These are phyloP conservation scores for Planococcus citri DNA, from an alignment of 1,140 invertebrate species.

Conservation along the genomic window DNA sequence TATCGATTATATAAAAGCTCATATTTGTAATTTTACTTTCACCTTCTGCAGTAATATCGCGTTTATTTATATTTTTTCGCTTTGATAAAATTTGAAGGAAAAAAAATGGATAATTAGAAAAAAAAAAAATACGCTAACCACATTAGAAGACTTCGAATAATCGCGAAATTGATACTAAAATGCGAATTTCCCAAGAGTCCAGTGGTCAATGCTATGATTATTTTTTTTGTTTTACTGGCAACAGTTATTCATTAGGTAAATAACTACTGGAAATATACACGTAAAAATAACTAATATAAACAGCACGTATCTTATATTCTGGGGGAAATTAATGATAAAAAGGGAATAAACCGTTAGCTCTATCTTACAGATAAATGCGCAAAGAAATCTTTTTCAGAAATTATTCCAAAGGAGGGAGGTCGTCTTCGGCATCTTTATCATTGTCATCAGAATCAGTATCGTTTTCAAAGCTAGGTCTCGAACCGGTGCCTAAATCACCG, in stretches of 20 bases:
- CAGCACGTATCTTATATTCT: background rate
- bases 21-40: background rate
- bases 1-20: background rate
- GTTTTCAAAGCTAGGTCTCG: background rate
- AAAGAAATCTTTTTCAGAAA: background rate
- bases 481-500: slow-evolving; percentile 1
- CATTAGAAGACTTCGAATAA: background rate
- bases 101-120: no score
- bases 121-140: background rate
- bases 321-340: slow-evolving; percentile 5
- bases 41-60: no score
- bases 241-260: background rate
- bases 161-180: background rate
- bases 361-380: slow-evolving; percentile 9
- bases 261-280: background rate
- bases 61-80: background rate
- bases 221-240: background rate
- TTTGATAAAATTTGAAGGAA: background rate
- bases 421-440: background rate
- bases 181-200: no score
- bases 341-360: slow-evolving; percentile 10
- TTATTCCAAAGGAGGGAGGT: slow-evolving; percentile 11
- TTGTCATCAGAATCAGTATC: slow-evolving; percentile 9
- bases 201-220: no score
- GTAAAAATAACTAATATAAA: slow-evolving; percentile 14